Evolutionary conservation across 1,140 invertebrate genomes (phyloP).

Genomic region (Meloidogyne hapla): DNA sequence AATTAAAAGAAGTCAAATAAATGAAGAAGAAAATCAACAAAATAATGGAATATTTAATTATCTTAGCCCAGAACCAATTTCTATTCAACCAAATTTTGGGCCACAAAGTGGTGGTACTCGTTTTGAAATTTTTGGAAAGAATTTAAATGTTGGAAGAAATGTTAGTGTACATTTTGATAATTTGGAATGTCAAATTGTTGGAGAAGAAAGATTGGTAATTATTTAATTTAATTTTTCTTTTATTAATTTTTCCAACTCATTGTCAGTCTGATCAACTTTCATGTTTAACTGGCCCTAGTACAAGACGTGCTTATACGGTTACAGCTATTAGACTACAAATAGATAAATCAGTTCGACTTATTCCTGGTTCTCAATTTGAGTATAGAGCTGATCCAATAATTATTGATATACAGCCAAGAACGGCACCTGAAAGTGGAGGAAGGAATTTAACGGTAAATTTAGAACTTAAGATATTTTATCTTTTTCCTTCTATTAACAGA

Average conservation of each 20-base stretch:
- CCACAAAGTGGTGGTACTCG: slow-evolving; percentile 90
- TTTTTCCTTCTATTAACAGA: slow-evolving; percentile 18
- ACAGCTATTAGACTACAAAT: slow-evolving; percentile 76
- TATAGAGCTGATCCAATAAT: slow-evolving; percentile 90
- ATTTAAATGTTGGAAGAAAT: slow-evolving; percentile 87
- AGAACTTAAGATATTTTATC: background rate
- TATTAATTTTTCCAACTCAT: too few relatives aligned
- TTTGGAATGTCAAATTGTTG: slow-evolving; percentile 81
- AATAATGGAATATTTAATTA: slow-evolving; percentile 65
- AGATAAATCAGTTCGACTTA: slow-evolving; percentile 77
- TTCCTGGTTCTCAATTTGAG: slow-evolving; percentile 74
- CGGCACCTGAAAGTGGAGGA: slow-evolving; percentile 74
- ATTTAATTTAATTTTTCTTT: background rate
- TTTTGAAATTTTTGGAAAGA: slow-evolving; percentile 82
- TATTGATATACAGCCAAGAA: slow-evolving; percentile 62
- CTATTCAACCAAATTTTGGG: slow-evolving; percentile 80
- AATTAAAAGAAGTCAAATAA: slow-evolving; percentile 18
- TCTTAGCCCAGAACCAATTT: slow-evolving; percentile 80
- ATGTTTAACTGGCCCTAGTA: slow-evolving; percentile 75
- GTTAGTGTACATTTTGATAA: slow-evolving; percentile 84
- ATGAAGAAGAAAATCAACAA: slow-evolving; percentile 42
- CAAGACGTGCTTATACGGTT: slow-evolving; percentile 47
- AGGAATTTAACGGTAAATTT: slow-evolving; percentile 76
- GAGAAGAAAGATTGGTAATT: slow-evolving; percentile 66
- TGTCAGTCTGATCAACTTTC: slow-evolving; percentile 73